Evolutionary conservation across 2,797 vertebrate genomes (phyloP).

Genomic region (Megaceryle alcyon): DNA sequence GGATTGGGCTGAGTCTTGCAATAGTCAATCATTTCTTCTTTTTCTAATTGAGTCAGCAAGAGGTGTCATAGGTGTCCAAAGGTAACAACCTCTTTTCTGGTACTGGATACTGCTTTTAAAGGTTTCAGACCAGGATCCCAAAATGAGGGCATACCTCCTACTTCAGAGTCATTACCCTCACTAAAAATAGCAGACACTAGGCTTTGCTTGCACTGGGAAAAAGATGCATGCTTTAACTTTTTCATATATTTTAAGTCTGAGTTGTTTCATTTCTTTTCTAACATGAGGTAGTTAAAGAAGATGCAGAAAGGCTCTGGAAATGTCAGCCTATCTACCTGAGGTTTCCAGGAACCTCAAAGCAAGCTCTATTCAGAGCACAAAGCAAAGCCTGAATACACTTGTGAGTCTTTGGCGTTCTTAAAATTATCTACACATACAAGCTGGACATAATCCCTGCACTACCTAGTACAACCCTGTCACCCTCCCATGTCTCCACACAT

Average conservation of each 20-base stretch:
- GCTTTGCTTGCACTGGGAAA: not conserved
- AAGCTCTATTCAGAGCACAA: not conserved
- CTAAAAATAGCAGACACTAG: not conserved
- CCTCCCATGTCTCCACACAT: accelerated
- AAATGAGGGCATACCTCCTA: not conserved
- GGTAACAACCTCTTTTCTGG: not conserved
- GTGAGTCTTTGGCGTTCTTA: not conserved
- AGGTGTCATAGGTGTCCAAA: not conserved
- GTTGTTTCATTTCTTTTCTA: not conserved
- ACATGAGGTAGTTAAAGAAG: not conserved
- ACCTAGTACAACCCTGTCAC: not conserved
- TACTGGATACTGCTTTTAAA: not conserved
- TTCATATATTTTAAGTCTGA: not conserved
- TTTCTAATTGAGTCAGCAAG: not conserved
- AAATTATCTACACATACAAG: not conserved
- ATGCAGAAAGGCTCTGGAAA: not conserved
- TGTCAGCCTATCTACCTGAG: not conserved
- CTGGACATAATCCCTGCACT: not conserved
- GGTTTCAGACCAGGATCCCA: not conserved
- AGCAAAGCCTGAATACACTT: not conserved
- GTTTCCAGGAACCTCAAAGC: not conserved
- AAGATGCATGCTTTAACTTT: not conserved
- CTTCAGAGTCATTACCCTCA: not conserved
- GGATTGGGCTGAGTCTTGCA: not conserved
- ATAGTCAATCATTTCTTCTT: not conserved